These are phyloP conservation scores for Diadema setosum DNA, from an alignment of 35 echinoderm and acorn worm species.

Conservation along the genomic window DNA sequence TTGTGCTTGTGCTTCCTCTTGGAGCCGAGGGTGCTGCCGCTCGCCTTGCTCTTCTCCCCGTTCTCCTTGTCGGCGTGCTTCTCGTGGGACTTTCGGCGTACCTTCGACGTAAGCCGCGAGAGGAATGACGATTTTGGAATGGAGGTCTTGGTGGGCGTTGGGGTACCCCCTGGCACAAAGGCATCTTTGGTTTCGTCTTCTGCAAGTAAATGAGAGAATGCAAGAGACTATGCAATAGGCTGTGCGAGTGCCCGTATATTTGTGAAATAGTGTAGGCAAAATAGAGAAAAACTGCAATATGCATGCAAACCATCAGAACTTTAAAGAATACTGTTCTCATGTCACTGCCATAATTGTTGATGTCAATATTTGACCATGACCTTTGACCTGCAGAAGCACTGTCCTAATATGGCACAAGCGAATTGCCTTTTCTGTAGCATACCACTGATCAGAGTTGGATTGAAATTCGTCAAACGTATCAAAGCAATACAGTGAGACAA, in stretches of 20 bases:
- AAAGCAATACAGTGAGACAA: no score
- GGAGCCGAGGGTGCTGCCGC: background rate
- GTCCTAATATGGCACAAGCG: no score
- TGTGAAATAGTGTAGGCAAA: background rate
- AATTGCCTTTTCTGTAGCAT: no score
- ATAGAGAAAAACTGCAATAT: no score
- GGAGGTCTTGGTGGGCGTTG: background rate
- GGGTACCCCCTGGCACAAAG: background rate
- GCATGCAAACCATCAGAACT: no score
- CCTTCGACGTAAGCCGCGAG: constrained; percentile 59
- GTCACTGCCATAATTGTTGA: no score
- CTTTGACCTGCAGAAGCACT: no score
- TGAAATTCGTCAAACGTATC: no score
- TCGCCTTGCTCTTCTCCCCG: constrained; percentile 5
- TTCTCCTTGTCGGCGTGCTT: constrained; percentile 56
- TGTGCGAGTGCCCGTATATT: background rate
- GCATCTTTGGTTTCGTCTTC: background rate
- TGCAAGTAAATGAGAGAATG: background rate
- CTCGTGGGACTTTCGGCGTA: constrained; percentile 44
- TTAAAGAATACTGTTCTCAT: no score
- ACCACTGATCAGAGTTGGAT: no score
- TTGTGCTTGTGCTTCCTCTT: constrained; percentile 18
- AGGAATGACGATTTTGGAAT: constrained; percentile 72
- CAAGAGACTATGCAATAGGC: no score
- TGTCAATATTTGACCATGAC: no score